Percentiles rank a stretch among this genome's conserved stretches.
Conservation (phyloP, 2,113 vertebrate genomes). For the Puntigrus tetrazona region DNA sequence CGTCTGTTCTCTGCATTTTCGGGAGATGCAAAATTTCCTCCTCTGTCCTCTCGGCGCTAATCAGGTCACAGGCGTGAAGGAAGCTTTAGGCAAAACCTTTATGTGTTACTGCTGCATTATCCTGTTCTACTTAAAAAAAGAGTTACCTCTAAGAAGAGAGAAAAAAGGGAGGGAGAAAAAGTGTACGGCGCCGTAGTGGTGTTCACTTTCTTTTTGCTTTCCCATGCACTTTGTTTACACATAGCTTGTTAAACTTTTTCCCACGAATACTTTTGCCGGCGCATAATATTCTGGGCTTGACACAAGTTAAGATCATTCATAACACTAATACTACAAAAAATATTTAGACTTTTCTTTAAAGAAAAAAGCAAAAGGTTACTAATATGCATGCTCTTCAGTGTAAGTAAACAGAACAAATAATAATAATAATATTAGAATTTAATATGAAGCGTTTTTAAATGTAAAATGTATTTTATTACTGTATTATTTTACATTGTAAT, state of each 20-base stretch:
- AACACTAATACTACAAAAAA: not conserved
- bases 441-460: no score
- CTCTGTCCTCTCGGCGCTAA: slow-evolving; percentile 23
- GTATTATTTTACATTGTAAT: no score
- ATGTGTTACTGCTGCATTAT: slow-evolving; percentile 7
- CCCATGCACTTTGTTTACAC: slow-evolving; percentile 54
- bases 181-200: not conserved
- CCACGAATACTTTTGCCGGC: slow-evolving; percentile 20
- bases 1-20: slow-evolving; percentile 4
- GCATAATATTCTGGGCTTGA: not conserved
- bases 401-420: not conserved
- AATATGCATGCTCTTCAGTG: not conserved
- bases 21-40: not conserved
- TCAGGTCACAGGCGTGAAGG: slow-evolving; percentile 24
- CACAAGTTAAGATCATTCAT: not conserved
- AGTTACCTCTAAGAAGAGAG: not conserved
- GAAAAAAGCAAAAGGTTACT: not conserved
- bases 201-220: slow-evolving; percentile 38
- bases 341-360: not conserved
- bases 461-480: no score
- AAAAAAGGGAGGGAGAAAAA: not conserved
- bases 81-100: slow-evolving; percentile 35
- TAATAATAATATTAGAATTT: no score
- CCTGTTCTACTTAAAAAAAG: slow-evolving; percentile 27
- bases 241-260: slow-evolving; percentile 50